Evolutionary conservation across 2,113 vertebrate genomes (phyloP).

Genomic region (Castor canadensis): DNA sequence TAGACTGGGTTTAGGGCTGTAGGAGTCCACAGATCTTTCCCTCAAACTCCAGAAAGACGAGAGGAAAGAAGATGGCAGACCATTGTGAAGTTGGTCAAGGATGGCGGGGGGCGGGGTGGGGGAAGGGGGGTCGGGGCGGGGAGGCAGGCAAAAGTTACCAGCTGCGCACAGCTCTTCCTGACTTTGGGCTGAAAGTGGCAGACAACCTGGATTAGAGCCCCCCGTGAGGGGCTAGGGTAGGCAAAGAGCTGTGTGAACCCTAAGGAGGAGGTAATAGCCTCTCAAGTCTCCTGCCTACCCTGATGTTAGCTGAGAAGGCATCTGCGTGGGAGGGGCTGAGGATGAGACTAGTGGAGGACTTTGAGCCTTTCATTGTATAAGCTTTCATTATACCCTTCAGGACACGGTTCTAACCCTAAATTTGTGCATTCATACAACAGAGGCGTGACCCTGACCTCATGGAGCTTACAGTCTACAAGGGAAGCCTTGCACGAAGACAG

Average conservation of each 20-base stretch:
- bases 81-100: not conserved
- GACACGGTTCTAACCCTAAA: not conserved
- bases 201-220: not conserved
- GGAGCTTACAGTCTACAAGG: not conserved
- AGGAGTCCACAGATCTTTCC: not conserved
- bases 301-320: not conserved
- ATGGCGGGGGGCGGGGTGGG: not conserved
- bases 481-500: not conserved
- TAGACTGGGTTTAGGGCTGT: not conserved
- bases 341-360: not conserved
- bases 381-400: not conserved
- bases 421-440: not conserved
- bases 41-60: not conserved
- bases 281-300: not conserved
- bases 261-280: not conserved
- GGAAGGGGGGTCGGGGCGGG: no score
- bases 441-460: not conserved
- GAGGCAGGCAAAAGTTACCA: not conserved
- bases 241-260: not conserved
- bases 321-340: not conserved
- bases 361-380: not conserved
- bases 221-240: not conserved
- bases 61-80: not conserved
- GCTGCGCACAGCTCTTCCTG: not conserved
- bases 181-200: not conserved